Base-by-base conservation (phyloP, 2,797 vertebrate genomes). In the Myotis myotis region DNA sequence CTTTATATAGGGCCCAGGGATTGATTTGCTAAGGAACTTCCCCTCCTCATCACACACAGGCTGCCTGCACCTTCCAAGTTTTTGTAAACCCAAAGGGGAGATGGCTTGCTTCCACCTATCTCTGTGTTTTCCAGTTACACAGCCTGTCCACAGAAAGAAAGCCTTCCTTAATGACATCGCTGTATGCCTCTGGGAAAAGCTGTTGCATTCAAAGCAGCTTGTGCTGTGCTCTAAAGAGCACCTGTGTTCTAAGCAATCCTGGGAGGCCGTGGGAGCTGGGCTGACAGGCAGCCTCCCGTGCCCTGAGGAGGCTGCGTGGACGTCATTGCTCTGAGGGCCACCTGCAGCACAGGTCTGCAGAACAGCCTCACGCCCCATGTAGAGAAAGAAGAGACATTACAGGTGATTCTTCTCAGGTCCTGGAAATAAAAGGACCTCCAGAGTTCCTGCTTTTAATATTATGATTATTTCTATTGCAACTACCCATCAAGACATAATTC, bases 291-390 rank as follows among this genome's bases (percentile, higher is more conserved):
- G 6, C 15, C 36, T 7, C 8, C 2, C 11, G 0, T 17, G 3
- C 22, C n/a, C 30, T 12, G 12, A 3, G 0, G 8, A 30, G 12
- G 13, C 38, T 49, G 19, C 0, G 0, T 2, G 28, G 6, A 55
- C 19, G 25, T 25, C n/a, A 6, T 13, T n/a, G n/a, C 19, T 64
- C 41, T 53, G 33, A 87, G 78, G 25, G 41, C 53, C 36, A 8
- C 11, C n/a, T 47, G 22, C 7, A 8, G 20, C 1, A 1, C 2
- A 6, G 0, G 11, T 17, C 33, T 71, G 85, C 49, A 71, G 28
- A 36, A 44, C 57, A 64, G 15, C 33, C 44, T 89, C 20, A 20
- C 20, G 74, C 5, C 47, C 19, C 53, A 1, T 2, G 0, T 2
- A 53, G 17, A 64, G 28, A 70, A n/a, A 57, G 22, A 64, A 9